Conservation (phyloP, 2,888 invertebrate species). For the Phoronis australis region DNA sequence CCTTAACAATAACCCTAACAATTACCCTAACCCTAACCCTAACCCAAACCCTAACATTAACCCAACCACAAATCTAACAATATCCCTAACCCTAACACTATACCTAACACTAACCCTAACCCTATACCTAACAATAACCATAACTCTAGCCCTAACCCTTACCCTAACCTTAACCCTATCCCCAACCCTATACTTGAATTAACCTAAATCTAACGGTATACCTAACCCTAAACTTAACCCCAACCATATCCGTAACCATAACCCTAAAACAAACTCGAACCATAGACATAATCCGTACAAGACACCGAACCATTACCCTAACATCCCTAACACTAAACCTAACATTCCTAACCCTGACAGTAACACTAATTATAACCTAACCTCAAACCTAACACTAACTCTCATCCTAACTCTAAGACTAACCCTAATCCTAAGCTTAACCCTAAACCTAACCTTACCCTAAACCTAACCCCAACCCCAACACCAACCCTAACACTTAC, state of each 20-base stretch:
- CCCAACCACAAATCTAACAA: slow-evolving; percentile 23
- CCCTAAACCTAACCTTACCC: too few species aligned
- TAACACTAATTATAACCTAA: slow-evolving; percentile 13
- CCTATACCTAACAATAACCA: slow-evolving; percentile 22
- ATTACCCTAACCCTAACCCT: slow-evolving; percentile 23
- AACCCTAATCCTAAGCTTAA: too few species aligned
- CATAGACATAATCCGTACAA: slow-evolving; percentile 21
- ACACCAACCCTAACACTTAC: too few species aligned
- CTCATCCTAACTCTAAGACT: slow-evolving; percentile 13
- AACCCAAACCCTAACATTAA: slow-evolving; percentile 24
- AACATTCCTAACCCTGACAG: slow-evolving; percentile 19
- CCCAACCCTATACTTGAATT: slow-evolving; percentile 21
- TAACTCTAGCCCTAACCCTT: slow-evolving; percentile 22
- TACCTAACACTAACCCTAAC: slow-evolving; percentile 24
- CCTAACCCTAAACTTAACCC: slow-evolving; percentile 17
- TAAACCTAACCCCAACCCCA: too few species aligned
- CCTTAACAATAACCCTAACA: slow-evolving; percentile 24
- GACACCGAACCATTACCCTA: slow-evolving; percentile 24
- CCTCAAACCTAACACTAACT: slow-evolving; percentile 18
- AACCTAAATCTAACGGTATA: slow-evolving; percentile 24
- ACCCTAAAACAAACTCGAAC: slow-evolving; percentile 23
- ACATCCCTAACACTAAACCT: slow-evolving; percentile 21
- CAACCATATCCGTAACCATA: slow-evolving; percentile 15
- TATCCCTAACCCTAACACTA: slow-evolving; percentile 26
- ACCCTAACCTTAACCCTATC: slow-evolving; percentile 21